Conservation (phyloP, 2,113 vertebrate genomes). For the Steatornis caripensis region DNA sequence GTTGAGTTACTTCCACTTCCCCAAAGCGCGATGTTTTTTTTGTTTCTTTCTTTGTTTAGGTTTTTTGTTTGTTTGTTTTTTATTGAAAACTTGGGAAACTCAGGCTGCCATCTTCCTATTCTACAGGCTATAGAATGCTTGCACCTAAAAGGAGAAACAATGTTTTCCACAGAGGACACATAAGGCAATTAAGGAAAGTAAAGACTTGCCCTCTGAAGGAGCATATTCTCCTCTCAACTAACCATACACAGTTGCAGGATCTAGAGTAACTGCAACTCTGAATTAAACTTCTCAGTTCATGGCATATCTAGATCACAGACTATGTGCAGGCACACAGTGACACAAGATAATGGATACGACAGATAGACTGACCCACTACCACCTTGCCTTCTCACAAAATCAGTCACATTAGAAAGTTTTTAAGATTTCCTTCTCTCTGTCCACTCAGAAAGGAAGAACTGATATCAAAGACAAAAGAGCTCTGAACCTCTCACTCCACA, state of each 20-base stretch:
- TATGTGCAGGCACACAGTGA: not conserved
- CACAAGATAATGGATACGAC: accelerated
- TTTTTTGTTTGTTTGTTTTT: not conserved
- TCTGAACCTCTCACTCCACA: not conserved
- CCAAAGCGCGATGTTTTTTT: not conserved
- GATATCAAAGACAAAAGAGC: not conserved
- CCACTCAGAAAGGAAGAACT: not conserved
- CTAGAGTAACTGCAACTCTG: not conserved
- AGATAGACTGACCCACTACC: not conserved
- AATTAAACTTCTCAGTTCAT: not conserved
- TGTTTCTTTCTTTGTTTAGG: not conserved
- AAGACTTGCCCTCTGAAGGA: not conserved
- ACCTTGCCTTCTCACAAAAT: not conserved
- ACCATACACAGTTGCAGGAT: not conserved
- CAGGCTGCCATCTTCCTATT: not conserved
- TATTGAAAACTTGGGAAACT: not conserved
- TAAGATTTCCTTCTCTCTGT: not conserved
- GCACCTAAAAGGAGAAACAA: not conserved
- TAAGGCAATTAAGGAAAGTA: not conserved
- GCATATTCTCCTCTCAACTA: not conserved
- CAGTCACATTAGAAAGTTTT: not conserved
- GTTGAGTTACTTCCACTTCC: not conserved
- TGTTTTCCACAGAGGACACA: not conserved
- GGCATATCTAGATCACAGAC: not conserved
- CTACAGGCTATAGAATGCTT: not conserved